Percentiles rank a stretch among this genome's conserved stretches.
These are phyloP conservation scores for Hyles vespertilio DNA, from an alignment of 1,140 invertebrate species.

Conservation along the genomic window DNA sequence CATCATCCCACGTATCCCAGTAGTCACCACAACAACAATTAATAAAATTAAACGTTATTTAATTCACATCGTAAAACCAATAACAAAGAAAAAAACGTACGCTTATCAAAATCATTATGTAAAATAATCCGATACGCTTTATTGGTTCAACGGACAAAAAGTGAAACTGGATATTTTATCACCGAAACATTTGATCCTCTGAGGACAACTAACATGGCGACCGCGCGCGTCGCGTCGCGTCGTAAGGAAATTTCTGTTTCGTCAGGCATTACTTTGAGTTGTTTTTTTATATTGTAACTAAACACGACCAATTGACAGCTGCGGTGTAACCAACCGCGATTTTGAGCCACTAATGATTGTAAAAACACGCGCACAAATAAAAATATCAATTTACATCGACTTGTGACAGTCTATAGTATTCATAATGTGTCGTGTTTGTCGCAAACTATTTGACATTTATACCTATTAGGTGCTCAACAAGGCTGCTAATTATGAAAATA, in stretches of 20 bases:
- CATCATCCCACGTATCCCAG: too few relatives aligned
- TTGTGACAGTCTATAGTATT: background rate
- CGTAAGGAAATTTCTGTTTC: conserved; percentile 14
- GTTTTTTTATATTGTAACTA: conserved; percentile 24
- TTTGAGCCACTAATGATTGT: conserved; percentile 10
- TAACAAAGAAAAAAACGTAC: too few relatives aligned
- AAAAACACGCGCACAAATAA: conserved; percentile 9
- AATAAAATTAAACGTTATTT: too few relatives aligned
- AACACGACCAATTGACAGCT: conserved; percentile 27
- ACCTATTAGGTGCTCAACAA: too few relatives aligned
- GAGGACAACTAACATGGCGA: too few relatives aligned
- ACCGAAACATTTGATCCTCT: conserved; percentile 9
- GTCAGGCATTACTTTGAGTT: conserved; percentile 10
- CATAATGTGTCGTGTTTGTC: conserved; percentile 1
- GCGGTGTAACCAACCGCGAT: conserved; percentile 23
- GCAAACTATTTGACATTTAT: too few relatives aligned
- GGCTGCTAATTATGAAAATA: too few relatives aligned
- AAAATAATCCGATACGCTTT: conserved; percentile 13
- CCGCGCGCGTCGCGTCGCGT: background rate
- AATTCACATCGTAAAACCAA: too few relatives aligned
- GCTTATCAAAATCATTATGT: too few relatives aligned
- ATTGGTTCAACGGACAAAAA: conserved; percentile 22
- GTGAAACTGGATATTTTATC: conserved; percentile 38
- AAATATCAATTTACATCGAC: conserved; percentile 8
- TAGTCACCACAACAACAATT: too few relatives aligned